These are phyloP conservation scores for Drosophila eohydei DNA, from an alignment of 2,888 invertebrate species.

Conservation along the genomic window DNA sequence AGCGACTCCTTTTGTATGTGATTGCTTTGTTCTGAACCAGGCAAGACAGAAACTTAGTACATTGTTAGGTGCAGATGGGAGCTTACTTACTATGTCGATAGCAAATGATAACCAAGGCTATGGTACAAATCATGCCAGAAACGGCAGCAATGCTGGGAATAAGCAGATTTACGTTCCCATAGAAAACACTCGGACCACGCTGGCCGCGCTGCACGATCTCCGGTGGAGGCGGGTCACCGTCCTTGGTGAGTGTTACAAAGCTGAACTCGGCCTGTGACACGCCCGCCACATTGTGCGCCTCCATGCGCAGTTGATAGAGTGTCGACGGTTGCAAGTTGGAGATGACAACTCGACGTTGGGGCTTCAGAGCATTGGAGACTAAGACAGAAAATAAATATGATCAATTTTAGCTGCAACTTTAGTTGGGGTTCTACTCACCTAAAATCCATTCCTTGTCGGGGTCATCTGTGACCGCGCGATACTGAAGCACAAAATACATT, in stretches of 20 bases:
- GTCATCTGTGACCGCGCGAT: constrained; percentile 86
- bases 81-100: constrained; percentile 88
- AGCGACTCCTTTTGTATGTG: constrained; percentile 88
- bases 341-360: constrained; percentile 89
- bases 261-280: constrained; percentile 89
- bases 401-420: background rate
- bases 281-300: constrained; percentile 90
- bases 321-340: constrained; percentile 89
- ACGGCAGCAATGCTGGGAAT: constrained; percentile 87
- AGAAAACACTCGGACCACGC: constrained; percentile 87
- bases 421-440: constrained; percentile 83
- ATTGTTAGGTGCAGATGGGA: background rate
- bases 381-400: background rate
- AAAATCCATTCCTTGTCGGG: constrained; percentile 89
- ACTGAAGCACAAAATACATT: constrained; percentile 89
- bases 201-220: constrained; percentile 88
- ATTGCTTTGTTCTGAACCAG: constrained; percentile 85
- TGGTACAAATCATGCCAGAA: constrained; percentile 87
- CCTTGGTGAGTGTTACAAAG: constrained; percentile 89
- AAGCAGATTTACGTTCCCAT: constrained; percentile 88
- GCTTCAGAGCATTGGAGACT: constrained; percentile 90
- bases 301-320: constrained; percentile 89
- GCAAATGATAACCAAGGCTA: constrained; percentile 87
- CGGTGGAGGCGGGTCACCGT: constrained; percentile 89
- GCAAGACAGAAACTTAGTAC: constrained; percentile 35